phyloP scores from a whole-genome alignment of 2,888 invertebrate genomes.

The Coenonympha glycerion region DNA sequence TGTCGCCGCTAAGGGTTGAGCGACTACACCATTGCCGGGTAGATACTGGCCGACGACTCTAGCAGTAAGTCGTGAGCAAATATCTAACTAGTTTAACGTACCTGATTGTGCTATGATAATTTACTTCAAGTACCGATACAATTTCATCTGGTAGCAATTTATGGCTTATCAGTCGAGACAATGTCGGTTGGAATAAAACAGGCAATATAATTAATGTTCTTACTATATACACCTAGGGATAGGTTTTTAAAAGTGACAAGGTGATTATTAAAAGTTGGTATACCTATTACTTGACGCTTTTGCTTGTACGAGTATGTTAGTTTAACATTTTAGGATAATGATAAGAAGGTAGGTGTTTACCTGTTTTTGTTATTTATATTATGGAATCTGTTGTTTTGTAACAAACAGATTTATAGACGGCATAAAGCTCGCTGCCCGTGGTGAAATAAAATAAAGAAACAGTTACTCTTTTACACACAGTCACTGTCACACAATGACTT shows the following conservation, averaged over 20 bases:
- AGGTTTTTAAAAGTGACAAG: too few species aligned
- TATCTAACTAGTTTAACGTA: slow-evolving; percentile 12
- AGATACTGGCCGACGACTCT: slow-evolving; percentile 19
- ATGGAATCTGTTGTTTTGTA: too few species aligned
- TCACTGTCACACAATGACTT: too few species aligned
- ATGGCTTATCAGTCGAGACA: slow-evolving; percentile 2
- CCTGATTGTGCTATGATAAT: slow-evolving; percentile 8
- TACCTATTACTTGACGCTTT: background rate
- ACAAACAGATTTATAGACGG: too few species aligned
- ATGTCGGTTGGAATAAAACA: background rate
- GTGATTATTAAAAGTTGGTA: too few species aligned
- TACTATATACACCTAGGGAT: background rate
- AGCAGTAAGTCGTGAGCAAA: slow-evolving; percentile 15
- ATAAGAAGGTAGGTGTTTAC: too few species aligned
- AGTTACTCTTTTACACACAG: too few species aligned
- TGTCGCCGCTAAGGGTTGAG: slow-evolving; percentile 28
- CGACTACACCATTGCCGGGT: slow-evolving; percentile 14
- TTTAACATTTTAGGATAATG: too few species aligned
- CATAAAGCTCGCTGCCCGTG: too few species aligned
- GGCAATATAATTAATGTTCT: background rate
- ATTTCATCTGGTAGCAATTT: slow-evolving; percentile 9
- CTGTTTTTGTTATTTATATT: too few species aligned
- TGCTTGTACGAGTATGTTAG: background rate
- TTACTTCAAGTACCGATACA: slow-evolving; percentile 2
- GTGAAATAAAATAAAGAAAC: too few species aligned